A percentile compares a stretch with the other conserved stretches of the same genome.
Evolutionary conservation across 1,140 invertebrate species (phyloP).

Genomic region (Chrysoperla carnea): DNA sequence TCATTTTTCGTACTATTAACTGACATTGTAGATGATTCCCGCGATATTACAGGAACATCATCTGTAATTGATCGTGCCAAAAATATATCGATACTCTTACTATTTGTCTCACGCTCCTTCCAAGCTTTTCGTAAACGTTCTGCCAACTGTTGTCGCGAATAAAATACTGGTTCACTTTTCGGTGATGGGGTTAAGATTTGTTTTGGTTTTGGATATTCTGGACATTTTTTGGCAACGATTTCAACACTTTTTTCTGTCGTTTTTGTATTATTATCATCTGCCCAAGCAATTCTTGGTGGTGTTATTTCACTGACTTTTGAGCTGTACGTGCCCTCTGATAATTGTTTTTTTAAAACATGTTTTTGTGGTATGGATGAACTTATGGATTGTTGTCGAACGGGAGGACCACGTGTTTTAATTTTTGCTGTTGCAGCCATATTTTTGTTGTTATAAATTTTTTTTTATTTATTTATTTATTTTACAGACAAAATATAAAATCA

Average conservation of each 20-base stretch:
- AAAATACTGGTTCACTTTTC: constrained; percentile 28
- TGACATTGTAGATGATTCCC: no score
- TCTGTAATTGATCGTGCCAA: constrained; percentile 16
- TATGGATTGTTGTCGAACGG: neutral
- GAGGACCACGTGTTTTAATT: neutral
- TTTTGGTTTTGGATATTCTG: neutral
- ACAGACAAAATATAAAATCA: no score
- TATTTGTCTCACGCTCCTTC: constrained; percentile 27
- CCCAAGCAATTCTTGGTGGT: neutral
- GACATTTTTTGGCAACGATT: neutral
- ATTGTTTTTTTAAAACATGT: neutral
- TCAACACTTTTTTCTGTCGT: neutral
- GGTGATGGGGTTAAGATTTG: constrained; percentile 5
- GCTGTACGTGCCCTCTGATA: neutral
- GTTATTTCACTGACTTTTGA: neutral
- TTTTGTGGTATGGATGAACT: neutral
- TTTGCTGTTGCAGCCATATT: no score
- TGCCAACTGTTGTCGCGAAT: constrained; percentile 30
- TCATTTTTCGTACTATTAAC: no score
- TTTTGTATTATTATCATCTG: neutral
- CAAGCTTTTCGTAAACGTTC: constrained; percentile 29
- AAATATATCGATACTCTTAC: constrained; percentile 33
- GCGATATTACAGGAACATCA: no score
- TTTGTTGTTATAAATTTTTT: no score
- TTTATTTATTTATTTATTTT: no score